Evolutionary conservation across 2,113 vertebrate genomes (phyloP).

Genomic region (Crotalus tigris): DNA sequence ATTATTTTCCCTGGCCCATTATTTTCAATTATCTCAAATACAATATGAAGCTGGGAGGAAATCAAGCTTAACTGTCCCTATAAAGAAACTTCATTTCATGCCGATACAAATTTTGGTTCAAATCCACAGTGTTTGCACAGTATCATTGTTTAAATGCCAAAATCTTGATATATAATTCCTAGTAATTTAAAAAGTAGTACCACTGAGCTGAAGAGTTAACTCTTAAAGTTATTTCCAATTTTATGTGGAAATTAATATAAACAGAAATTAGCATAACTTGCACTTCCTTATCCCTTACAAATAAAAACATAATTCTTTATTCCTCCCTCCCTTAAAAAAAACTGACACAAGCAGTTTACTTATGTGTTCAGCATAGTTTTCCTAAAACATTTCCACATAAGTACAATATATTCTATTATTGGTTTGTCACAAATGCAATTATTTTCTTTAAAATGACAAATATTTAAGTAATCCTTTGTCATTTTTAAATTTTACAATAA

Average conservation of each 20-base stretch:
- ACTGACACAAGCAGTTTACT: constrained; percentile 68
- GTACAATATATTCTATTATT: constrained; percentile 80
- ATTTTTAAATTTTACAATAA: constrained; percentile 72
- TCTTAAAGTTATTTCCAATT: constrained; percentile 39
- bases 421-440: constrained; percentile 85
- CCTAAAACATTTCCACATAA: constrained; percentile 86
- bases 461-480: constrained; percentile 74
- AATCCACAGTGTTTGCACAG: constrained; percentile 65
- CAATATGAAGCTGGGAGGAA: constrained; percentile 75
- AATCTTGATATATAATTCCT: constrained; percentile 50
- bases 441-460: constrained; percentile 79
- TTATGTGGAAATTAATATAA: constrained; percentile 40
- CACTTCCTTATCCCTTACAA: constrained; percentile 43
- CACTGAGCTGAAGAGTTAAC: constrained; percentile 57
- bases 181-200: constrained; percentile 49
- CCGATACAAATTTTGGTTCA: constrained; percentile 47
- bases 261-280: constrained; percentile 27
- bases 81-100: constrained; percentile 61
- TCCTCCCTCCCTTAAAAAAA: constrained; percentile 42
- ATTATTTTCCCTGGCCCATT: constrained; percentile 73
- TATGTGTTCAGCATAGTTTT: constrained; percentile 64
- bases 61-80: constrained; percentile 62
- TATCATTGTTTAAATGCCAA: constrained; percentile 56
- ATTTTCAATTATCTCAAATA: constrained; percentile 86
- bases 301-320: constrained; percentile 36